Conservation (phyloP, 2,113 vertebrate genomes). For the Nothoprocta pentlandii region DNA sequence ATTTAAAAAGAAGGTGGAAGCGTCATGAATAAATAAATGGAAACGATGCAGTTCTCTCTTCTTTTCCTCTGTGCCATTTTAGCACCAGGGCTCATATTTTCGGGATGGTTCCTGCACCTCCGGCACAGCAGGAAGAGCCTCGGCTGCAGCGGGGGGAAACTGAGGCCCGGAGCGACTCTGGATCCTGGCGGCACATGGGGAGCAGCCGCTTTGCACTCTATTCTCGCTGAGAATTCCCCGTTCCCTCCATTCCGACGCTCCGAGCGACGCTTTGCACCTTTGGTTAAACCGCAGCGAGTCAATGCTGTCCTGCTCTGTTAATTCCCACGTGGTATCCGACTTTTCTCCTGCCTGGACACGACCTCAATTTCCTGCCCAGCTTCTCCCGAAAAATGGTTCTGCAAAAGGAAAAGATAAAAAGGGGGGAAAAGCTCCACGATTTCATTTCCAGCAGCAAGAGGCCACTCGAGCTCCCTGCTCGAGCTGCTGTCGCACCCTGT, state of each 20-base stretch:
- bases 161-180: too few species aligned
- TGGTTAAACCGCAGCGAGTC: fast-evolving
- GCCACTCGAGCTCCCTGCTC: neutral
- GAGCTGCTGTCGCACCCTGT: neutral
- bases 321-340: neutral
- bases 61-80: neutral
- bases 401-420: too few species aligned
- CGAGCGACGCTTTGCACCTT: neutral
- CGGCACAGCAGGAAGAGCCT: too few species aligned
- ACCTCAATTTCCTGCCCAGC: neutral
- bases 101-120: too few species aligned
- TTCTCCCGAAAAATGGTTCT: neutral
- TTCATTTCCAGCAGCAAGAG: neutral
- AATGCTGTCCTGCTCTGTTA: neutral
- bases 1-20: neutral
- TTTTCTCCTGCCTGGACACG: neutral
- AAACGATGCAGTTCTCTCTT: neutral
- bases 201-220: too few species aligned
- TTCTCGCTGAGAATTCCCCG: too few species aligned
- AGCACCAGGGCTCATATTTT: too few species aligned
- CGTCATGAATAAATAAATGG: too few species aligned
- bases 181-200: too few species aligned
- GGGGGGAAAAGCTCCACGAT: neutral
- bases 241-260: too few species aligned
- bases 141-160: too few species aligned